Evolutionary conservation across 2,888 invertebrate genomes (phyloP).

Genomic region (Serrognathus titanus): DNA sequence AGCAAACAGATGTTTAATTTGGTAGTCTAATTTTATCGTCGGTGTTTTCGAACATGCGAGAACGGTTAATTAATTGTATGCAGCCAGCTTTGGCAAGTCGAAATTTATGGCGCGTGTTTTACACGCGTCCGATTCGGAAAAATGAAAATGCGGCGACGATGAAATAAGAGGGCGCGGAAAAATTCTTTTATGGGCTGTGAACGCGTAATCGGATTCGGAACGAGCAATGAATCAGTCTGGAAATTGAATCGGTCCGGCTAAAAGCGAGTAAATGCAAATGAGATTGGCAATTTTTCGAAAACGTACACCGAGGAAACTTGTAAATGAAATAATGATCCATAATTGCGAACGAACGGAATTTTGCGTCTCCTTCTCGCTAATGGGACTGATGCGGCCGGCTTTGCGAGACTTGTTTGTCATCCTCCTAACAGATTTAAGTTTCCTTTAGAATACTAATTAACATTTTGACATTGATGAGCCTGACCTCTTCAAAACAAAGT

Average conservation of each 20-base stretch:
- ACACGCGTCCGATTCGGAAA: too few species aligned
- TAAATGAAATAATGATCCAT: conserved; percentile 23
- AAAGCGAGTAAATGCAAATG: conserved; percentile 28
- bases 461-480: conserved; percentile 24
- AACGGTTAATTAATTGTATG: too few species aligned
- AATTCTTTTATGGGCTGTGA: too few species aligned
- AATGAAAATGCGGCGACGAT: too few species aligned
- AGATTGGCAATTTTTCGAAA: conserved; percentile 22
- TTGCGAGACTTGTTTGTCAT: conserved; percentile 25
- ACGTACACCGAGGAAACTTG: conserved; percentile 20
- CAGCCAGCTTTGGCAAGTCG: too few species aligned
- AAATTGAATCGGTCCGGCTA: conserved; percentile 27
- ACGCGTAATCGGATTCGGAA: background rate
- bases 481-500: too few species aligned
- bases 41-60: too few species aligned
- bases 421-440: conserved; percentile 28
- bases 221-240: conserved; percentile 10
- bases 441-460: conserved; percentile 32
- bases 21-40: too few species aligned
- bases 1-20: too few species aligned
- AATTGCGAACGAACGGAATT: conserved; percentile 23
- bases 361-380: background rate
- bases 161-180: too few species aligned
- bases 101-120: too few species aligned
- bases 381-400: conserved; percentile 6